Base-by-base conservation (phyloP, 2,797 vertebrate genomes). In the Chloroceryle inda region DNA sequence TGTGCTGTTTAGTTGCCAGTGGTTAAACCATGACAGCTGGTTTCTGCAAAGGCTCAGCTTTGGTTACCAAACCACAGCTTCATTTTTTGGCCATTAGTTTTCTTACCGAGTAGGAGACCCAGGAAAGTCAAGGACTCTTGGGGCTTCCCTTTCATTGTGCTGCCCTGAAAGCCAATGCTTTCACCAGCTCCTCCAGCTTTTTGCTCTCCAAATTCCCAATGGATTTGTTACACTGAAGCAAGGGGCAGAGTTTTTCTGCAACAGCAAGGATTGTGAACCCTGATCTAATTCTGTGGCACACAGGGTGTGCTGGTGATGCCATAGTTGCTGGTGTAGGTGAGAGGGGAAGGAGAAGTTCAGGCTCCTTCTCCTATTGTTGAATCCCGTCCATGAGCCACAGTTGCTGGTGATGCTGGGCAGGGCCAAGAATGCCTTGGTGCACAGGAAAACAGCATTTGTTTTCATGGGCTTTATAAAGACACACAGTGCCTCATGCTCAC, bases 401-500 rank as follows among this genome's bases (percentile, higher is more conserved):
- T 24, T 45, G 69, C 37, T 45, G 26, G 68, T 50, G 75, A 15
- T 4, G 7, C 1, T 1, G 13, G n/a, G 20, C 47, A 52, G 71
- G 16, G 45, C 44, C 62, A 19, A 42, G 64, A 33, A 26, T 31
- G 10, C 42, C 64, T 47, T 35, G 69, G 37, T 40, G 45, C 0
- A 0, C 4, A 42, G 24, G 31, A 18, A 3, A 44, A 15, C 4
- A 52, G 2, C 0, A 1, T 27, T 50, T 24, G 15, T 64, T 85
- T 69, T 52, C 82, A 74, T 6, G 42, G 63, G 19, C 18, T 68
- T 69, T 83, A 29, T 56, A 72, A 56, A 74, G 44, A 81, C 15
- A 9, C 26, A 0, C 6, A 3, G 26, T 40, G 52, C 24, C 13
- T 18, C 0, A 0, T 0, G 2, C 27, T 62, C 2, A 0, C 37